phyloP scores from a whole-genome alignment of 2,113 vertebrate genomes.

The Cyanoramphus novaezelandiae region DNA sequence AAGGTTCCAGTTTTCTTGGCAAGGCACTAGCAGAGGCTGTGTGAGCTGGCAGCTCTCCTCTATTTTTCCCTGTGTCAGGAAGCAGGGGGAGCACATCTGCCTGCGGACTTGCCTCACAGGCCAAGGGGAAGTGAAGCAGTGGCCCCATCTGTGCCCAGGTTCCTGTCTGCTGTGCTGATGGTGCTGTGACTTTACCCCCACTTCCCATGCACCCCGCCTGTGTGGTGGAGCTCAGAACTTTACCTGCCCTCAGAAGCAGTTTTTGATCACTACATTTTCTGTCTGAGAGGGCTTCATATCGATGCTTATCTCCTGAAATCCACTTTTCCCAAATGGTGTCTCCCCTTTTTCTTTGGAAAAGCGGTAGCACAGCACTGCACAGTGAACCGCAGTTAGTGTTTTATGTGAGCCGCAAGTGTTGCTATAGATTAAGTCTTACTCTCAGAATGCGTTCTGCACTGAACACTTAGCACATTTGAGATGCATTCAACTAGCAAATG shows the following conservation, averaged over 20 bases:
- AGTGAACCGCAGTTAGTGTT: neutral
- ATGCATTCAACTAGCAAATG: neutral
- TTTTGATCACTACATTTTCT: neutral
- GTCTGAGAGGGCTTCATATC: neutral
- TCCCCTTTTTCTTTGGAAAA: neutral
- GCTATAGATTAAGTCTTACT: neutral
- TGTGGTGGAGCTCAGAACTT: neutral
- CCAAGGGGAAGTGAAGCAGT: neutral
- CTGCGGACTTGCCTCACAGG: neutral
- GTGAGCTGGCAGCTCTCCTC: neutral
- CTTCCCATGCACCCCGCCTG: neutral
- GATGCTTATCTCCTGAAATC: neutral
- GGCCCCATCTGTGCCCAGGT: neutral
- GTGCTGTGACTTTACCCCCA: neutral
- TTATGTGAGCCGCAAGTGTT: neutral
- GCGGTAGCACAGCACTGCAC: rapidly evolving
- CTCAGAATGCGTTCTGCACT: neutral
- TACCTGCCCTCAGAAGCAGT: neutral
- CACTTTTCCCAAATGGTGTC: neutral
- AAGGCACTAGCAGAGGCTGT: neutral
- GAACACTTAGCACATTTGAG: neutral
- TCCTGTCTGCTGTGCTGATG: neutral
- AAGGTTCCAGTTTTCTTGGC: neutral
- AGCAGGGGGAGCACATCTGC: neutral
- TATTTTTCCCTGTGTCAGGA: neutral